Base-by-base conservation (phyloP, 2,888 invertebrate species). In the Osmoderma eremita region DNA sequence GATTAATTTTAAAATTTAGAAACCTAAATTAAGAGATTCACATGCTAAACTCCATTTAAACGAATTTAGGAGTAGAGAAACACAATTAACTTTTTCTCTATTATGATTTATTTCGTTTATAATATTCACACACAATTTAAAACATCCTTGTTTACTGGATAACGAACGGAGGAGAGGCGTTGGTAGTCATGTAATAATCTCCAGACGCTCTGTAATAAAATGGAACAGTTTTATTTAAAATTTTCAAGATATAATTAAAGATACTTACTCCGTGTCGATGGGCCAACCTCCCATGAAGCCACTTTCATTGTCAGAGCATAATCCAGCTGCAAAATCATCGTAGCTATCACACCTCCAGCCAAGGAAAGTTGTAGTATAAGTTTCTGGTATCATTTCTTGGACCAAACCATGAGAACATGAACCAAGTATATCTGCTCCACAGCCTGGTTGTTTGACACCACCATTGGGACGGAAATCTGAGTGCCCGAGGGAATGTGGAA, bases 381-480 rank as follows among this genome's bases (percentile, higher is more conserved):
- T 90, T 77, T 90, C 90, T 0, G 82, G 83, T 76, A 87, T 90
- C 73, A 84, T 89, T 68, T 83, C 78, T 71, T 85, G 83, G 0
- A 90, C 83, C 53, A 89, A 84, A 0, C 85, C 86, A 77, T 91
- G 91, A 75, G 90, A 90, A 80, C 90, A 90, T 2, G 84, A 85
- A 73, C 87, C 90, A 87, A 79, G 41, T 83, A 83, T 73, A 70
- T 69, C 69, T 17, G 42, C 3, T 12, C 67, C 69, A 36, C 69
- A 69, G 8, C 61, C 64, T 5, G 67, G 48, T 67, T 69, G 69
- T 51, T 69, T 69, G 10, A 67, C 49, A 22, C 67, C 69, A 22
- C 67, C 67, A 20, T 69, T 69, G 15, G 63, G 67, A 24, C 53
- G 42, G 51, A 54, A 69, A 58, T 69, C 67, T 2, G 69, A 67